Evolutionary conservation across 2,113 vertebrate species (phyloP).

Genomic region (Protomyctophum bolini): DNA sequence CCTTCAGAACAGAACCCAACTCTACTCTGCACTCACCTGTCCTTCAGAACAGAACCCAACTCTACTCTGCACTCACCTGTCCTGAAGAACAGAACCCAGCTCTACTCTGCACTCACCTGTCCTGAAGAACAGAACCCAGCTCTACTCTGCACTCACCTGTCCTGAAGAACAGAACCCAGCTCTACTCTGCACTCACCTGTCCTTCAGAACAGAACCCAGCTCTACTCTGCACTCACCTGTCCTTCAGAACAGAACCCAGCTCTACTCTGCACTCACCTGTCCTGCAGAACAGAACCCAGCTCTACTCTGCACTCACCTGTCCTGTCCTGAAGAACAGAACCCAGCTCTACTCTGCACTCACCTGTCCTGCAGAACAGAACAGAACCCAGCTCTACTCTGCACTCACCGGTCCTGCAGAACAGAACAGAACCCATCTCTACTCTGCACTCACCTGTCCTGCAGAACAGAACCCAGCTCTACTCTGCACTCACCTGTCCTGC

Average conservation of each 20-base stretch:
- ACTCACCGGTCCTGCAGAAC: slow-evolving; percentile 89
- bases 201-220: slow-evolving; percentile 85
- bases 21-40: slow-evolving; percentile 80
- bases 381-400: too few species aligned
- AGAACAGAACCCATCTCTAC: too few species aligned
- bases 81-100: slow-evolving; percentile 85
- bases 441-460: slow-evolving; percentile 86
- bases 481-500: slow-evolving; percentile 86
- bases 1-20: slow-evolving; percentile 85
- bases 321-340: slow-evolving; percentile 85
- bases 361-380: slow-evolving; percentile 91
- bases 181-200: slow-evolving; percentile 80
- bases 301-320: slow-evolving; percentile 80
- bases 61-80: slow-evolving; percentile 80
- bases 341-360: slow-evolving; percentile 55
- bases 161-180: slow-evolving; percentile 85
- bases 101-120: slow-evolving; percentile 80
- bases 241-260: slow-evolving; percentile 85
- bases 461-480: slow-evolving; percentile 71
- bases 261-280: slow-evolving; percentile 80
- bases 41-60: slow-evolving; percentile 85
- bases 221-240: slow-evolving; percentile 80
- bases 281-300: slow-evolving; percentile 85
- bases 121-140: slow-evolving; percentile 85
- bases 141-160: slow-evolving; percentile 80